These are phyloP conservation scores for Beaufortia kweichowensis DNA, from an alignment of 2,113 vertebrate species.

Conservation along the genomic window DNA sequence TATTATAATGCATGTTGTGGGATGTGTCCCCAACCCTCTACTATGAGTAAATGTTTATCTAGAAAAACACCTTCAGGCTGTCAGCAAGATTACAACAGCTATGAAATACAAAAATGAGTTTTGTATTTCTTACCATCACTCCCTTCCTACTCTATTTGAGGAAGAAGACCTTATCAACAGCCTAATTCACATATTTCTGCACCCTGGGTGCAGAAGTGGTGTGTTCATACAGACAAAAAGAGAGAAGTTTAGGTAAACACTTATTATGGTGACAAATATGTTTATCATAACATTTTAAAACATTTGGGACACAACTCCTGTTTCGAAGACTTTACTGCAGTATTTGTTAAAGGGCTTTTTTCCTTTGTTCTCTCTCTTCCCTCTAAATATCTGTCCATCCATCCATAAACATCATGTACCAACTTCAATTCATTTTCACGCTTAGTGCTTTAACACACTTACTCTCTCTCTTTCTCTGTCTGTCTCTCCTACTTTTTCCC, in stretches of 20 bases:
- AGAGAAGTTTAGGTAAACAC: neutral
- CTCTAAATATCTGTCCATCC: conserved; percentile 16
- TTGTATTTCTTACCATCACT: neutral
- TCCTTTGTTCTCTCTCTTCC: conserved; percentile 14
- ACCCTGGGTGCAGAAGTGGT: no score
- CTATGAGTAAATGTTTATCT: conserved; percentile 28
- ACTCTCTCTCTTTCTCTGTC: neutral
- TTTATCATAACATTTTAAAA: no score
- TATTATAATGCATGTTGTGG: neutral
- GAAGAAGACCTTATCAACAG: no score
- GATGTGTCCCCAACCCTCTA: neutral
- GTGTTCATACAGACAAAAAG: no score
- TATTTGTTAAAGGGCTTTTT: conserved; percentile 34
- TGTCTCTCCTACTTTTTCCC: neutral
- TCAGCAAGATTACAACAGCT: conserved; percentile 56
- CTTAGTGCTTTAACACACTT: conserved; percentile 6
- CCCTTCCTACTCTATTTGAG: conserved; percentile 24
- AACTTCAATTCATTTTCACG: conserved; percentile 34
- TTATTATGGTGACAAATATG: no score
- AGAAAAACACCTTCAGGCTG: conserved; percentile 36
- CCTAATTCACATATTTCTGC: no score
- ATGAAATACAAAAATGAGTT: conserved; percentile 43
- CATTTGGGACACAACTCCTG: no score
- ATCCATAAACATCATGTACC: conserved; percentile 36
- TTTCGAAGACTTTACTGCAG: conserved; percentile 24